Evolutionary conservation across 2,113 vertebrate genomes (phyloP).

Genomic region (Eulacestoma nigropectus): DNA sequence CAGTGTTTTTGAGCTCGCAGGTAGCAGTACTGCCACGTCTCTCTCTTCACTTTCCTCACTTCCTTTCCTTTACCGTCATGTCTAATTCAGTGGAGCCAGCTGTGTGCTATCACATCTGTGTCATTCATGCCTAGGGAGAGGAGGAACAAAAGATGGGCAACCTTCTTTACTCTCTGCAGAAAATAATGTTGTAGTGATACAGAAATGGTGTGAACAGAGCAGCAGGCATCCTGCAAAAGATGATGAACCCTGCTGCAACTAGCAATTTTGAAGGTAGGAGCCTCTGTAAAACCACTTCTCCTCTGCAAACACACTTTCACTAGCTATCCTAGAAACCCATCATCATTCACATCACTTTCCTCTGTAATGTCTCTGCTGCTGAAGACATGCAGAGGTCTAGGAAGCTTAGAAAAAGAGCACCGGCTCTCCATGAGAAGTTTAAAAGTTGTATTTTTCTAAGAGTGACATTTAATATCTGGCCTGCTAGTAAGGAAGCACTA

Average conservation of each 20-base stretch:
- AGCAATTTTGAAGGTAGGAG: not conserved
- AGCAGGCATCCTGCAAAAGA: not conserved
- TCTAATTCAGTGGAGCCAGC: not conserved
- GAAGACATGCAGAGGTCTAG: not conserved
- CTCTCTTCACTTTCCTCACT: not conserved
- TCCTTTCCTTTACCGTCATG: not conserved
- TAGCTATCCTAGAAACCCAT: not conserved
- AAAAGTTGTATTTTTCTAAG: not conserved
- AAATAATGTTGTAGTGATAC: not conserved
- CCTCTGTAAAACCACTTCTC: not conserved
- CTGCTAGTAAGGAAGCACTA: not conserved
- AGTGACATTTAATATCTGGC: not conserved
- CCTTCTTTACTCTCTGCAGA: not conserved
- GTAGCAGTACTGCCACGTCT: rapidly evolving
- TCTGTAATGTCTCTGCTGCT: not conserved
- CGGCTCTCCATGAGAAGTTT: not conserved
- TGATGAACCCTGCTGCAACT: not conserved
- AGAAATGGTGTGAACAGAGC: not conserved
- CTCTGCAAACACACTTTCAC: not conserved
- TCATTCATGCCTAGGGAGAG: not conserved
- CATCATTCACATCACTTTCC: not conserved
- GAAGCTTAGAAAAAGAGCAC: not conserved
- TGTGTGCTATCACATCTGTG: not conserved
- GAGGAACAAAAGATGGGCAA: not conserved
- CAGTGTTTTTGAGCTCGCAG: not conserved